A percentile compares a stretch with the other conserved stretches of the same genome.
phyloP scores from a whole-genome alignment of 2,797 vertebrate species.

The Psittacula echo region DNA sequence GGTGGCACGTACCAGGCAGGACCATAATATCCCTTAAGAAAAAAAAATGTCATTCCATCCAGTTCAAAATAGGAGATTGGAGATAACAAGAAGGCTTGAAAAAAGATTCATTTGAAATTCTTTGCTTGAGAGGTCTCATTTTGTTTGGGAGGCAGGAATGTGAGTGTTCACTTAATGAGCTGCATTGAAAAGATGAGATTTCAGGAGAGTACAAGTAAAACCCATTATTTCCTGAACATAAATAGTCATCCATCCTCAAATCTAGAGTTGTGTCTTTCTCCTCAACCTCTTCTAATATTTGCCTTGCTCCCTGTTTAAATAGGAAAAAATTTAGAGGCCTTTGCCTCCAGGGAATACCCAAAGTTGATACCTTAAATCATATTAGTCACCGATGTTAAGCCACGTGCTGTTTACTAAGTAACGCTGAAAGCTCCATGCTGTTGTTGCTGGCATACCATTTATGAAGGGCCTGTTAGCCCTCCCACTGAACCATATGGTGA shows the following conservation, averaged over 20 bases:
- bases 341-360: not conserved
- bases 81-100: not conserved
- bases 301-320: not conserved
- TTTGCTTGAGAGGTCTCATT: constrained; percentile 53
- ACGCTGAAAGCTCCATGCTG: not conserved
- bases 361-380: not conserved
- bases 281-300: not conserved
- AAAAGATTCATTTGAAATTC: constrained; percentile 36
- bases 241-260: constrained; percentile 1
- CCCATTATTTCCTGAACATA: not conserved
- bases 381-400: not conserved
- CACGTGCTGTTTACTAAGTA: constrained; percentile 3
- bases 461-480: constrained; percentile 6
- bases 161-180: constrained; percentile 20
- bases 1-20: not conserved
- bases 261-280: not conserved
- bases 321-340: not conserved
- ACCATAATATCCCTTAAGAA: constrained; percentile 1
- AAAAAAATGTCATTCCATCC: constrained; percentile 20
- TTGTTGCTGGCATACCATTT: constrained; percentile 19
- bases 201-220: constrained; percentile 16
- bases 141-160: constrained; percentile 33
- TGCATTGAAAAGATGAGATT: constrained; percentile 43
- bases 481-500: constrained; percentile 12
- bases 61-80: constrained; percentile 15